Base-by-base conservation (phyloP, 2,113 vertebrate species). In the Ursus arctos region DNA sequence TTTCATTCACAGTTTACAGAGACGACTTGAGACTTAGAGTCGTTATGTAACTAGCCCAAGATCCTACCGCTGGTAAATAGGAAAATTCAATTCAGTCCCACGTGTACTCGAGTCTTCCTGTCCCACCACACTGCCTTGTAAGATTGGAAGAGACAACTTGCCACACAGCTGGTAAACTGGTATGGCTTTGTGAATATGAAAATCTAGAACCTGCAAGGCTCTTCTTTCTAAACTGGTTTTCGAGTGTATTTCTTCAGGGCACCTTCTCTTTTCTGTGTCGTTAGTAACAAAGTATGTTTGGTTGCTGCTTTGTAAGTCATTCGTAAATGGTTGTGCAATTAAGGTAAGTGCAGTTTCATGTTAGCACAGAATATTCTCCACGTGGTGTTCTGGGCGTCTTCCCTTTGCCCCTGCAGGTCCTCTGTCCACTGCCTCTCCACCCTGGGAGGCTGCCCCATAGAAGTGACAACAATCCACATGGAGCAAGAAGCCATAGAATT, bases 161-260 rank as follows among this genome's bases (percentile, higher is more conserved):
- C 43, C 51, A 3, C 24, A 19, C 40, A 79, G 57, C 26, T 43
- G 2, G 13, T n/a, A 55, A 1, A 31, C 24, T 28, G 10, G 61
- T 11, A 55, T 53, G 61, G 10, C 10, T 93, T 91, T 94, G 53
- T 49, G 43, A 65, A 88, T 31, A 82, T 4, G 72, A 84, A 21
- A 19, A 71, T 82, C 71, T 77, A 94, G 59, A 92, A 65, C 12
- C 24, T 72, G 18, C 31, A 53, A 59, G 4, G 49, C 22, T 40
- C 92, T 92, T 96, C 47, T 84, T 65, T 67, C 19, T 65, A 51
- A 59, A 88, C 40, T 71, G 6, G 14, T 88, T 85, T 95, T 76
- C 90, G 47, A 53, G 15, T 18, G 7, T 55, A 36, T 57, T n/a
- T 79, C 72, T 47, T 31, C 43, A 53, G 26, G 26, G 6, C 16